These are phyloP conservation scores for Agrotis clavis DNA, from an alignment of 2,888 invertebrate species.

Conservation along the genomic window DNA sequence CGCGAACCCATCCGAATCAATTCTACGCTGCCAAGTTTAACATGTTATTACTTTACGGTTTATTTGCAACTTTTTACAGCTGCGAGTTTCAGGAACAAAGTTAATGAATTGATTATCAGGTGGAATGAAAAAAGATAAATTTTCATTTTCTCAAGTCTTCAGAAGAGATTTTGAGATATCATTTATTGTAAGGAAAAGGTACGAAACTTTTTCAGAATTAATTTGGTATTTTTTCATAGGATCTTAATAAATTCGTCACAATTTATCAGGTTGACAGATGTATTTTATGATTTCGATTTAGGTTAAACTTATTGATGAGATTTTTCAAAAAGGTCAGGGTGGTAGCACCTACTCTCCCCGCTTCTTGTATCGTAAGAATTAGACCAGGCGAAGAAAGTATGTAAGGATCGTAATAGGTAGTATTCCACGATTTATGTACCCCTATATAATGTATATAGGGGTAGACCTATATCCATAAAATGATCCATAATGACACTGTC, in stretches of 20 bases:
- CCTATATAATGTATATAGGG: too few relatives aligned
- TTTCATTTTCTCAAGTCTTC: slow-evolving; percentile 6
- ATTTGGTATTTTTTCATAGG: not conserved
- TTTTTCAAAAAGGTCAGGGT: too few relatives aligned
- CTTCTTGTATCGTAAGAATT: too few relatives aligned
- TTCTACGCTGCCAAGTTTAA: slow-evolving; percentile 41
- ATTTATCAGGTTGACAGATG: not conserved
- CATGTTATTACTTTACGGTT: slow-evolving; percentile 46
- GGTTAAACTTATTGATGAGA: not conserved
- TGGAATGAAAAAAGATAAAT: not conserved
- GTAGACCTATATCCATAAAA: too few relatives aligned
- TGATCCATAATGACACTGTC: too few relatives aligned
- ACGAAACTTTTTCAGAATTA: not conserved
- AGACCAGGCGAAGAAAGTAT: too few relatives aligned
- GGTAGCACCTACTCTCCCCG: too few relatives aligned
- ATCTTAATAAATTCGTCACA: not conserved
- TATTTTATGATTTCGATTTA: not conserved
- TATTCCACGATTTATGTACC: too few relatives aligned
- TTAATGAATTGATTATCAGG: slow-evolving; percentile 25
- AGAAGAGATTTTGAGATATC: not conserved
- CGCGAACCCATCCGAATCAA: slow-evolving; percentile 53
- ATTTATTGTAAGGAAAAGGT: not conserved
- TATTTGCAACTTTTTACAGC: slow-evolving; percentile 36
- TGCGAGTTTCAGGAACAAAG: slow-evolving; percentile 6
- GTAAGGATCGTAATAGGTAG: too few relatives aligned